Evolutionary conservation across 2,113 vertebrate genomes (phyloP).

Genomic region (Nestor notabilis): DNA sequence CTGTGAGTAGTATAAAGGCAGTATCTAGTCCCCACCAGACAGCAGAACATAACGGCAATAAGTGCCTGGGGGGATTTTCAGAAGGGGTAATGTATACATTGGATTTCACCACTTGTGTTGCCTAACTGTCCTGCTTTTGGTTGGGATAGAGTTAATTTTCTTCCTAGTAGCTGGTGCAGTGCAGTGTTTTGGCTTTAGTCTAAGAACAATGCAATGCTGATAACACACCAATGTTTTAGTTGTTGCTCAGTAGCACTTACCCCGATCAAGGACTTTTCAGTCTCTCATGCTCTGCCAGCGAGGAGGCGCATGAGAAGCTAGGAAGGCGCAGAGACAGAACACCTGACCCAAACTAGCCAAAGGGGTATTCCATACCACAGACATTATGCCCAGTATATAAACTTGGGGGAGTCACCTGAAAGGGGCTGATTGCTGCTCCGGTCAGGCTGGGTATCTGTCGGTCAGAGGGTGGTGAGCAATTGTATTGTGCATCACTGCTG

Average conservation of each 20-base stretch:
- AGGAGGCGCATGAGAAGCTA: too few relatives aligned
- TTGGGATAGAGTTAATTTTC: background rate
- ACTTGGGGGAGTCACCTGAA: background rate
- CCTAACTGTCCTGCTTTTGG: background rate
- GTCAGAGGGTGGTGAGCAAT: background rate
- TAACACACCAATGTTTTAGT: background rate
- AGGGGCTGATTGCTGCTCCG: background rate
- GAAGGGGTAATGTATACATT: background rate
- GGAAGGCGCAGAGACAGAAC: background rate
- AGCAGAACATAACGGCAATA: background rate
- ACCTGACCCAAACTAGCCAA: background rate
- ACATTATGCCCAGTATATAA: background rate
- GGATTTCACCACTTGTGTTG: background rate
- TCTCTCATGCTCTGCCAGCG: too few relatives aligned
- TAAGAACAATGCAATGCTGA: background rate
- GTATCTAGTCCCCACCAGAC: background rate
- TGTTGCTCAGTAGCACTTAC: background rate
- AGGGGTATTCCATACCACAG: background rate
- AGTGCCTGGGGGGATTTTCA: background rate
- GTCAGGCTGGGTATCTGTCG: background rate
- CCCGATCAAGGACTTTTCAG: too few relatives aligned
- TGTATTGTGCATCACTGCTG: background rate
- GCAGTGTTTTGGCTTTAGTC: background rate
- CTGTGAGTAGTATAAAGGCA: background rate
- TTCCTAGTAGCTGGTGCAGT: background rate